Evolutionary conservation across 2,113 vertebrate species (phyloP), one percentile per base, ranked within the genome.

Genomic region (Morone saxatilis): DNA sequence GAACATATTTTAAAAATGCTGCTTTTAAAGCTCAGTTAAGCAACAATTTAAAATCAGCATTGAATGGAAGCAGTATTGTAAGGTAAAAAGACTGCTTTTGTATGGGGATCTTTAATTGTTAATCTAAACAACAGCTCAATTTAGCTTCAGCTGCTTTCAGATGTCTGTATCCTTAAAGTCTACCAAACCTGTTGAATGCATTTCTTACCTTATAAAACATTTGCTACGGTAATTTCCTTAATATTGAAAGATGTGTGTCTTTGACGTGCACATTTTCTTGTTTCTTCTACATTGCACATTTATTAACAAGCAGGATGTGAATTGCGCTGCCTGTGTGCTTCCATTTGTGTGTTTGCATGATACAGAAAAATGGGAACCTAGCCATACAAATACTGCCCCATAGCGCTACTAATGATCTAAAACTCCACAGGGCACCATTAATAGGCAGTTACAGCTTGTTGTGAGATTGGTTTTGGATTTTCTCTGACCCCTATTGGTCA

Each of bases 1-100:
- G 40, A 25, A 62, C 51, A 72, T 59, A 10, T 59, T 59, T 63
- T 65, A 1, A 31, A 70, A 78, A 84, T 59, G 38, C 40, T 51
- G 59, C 20, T 61, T 77, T 78, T 47, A 43, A 54, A 25, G 59
- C 48, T 10, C 3, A 11, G 16, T 56, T 76, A 56, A 57, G 36
- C 7, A 50, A n/a, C 66, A 36, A 36, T 65, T 57, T 61, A 8
- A 47, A 40, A 41, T 31, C 3, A 14, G 17, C 45, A 60, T 4
- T 1, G 6, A 74, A 51, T 50, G 9, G 68, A 68, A 68, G 12
- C 13, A 40, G 19, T 22, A 8, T 0, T 19, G 13, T 12, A 10
- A 60, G 17, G 13, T 11, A 68, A 25, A 59, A 67, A 20, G 12
- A 43, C 25, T 45, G n/a, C 43, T 59, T 22, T 10, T 12, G 63